These are phyloP conservation scores for Bubo bubo DNA, from an alignment of 2,113 vertebrate genomes.

Conservation along the genomic window DNA sequence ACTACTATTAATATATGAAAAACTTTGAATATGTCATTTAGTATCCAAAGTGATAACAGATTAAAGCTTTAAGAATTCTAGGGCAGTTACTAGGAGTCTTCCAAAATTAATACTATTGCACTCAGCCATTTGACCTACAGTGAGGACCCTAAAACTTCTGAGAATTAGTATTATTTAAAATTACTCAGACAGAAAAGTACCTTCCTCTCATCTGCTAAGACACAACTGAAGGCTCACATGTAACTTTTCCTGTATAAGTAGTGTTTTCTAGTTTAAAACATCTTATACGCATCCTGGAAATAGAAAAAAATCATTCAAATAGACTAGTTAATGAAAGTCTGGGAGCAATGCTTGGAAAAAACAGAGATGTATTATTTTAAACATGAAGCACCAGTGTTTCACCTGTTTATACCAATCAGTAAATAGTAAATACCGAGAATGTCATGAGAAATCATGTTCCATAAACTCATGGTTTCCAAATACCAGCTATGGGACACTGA, in stretches of 20 bases:
- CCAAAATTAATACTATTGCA: neutral
- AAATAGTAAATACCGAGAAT: neutral
- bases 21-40: neutral
- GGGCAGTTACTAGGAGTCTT: neutral
- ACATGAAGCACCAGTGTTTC: neutral
- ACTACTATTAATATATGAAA: neutral
- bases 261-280: neutral
- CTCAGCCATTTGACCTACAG: neutral
- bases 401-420: neutral
- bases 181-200: neutral
- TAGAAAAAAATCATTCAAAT: neutral
- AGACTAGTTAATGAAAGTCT: neutral
- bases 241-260: neutral
- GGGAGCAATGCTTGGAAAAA: neutral
- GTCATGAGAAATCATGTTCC: neutral
- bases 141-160: neutral
- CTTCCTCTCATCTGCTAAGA: neutral
- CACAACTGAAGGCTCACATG: neutral
- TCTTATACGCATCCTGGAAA: neutral
- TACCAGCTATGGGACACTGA: neutral
- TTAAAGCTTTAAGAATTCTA: neutral
- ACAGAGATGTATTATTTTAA: neutral
- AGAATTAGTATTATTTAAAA: neutral
- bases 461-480: conserved; percentile 44
- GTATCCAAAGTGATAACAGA: neutral